Conservation (phyloP, 2,797 vertebrate genomes). For the Neosilurus mollespiculum region DNA sequence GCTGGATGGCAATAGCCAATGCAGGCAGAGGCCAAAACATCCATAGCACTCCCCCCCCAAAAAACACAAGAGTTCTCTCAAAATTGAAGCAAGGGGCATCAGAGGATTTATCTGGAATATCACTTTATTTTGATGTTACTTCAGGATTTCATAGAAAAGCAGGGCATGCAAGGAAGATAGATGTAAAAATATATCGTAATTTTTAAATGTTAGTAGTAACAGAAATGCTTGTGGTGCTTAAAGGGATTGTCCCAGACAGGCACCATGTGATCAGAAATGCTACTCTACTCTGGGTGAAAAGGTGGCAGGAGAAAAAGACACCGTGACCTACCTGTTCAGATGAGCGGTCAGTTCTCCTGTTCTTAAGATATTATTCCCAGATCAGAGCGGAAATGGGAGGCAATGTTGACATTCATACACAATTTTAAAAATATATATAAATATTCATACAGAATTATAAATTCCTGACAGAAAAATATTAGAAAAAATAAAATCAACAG, state of each 20-base stretch:
- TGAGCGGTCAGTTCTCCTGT: slow-evolving; percentile 53
- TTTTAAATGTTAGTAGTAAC: slow-evolving; percentile 4
- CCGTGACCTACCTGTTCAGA: slow-evolving; percentile 75
- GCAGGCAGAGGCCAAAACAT: slow-evolving; percentile 54
- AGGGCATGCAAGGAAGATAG: slow-evolving; percentile 67
- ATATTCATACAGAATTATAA: slow-evolving; percentile 17
- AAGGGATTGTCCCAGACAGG: neutral
- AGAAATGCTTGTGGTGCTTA: slow-evolving; percentile 1
- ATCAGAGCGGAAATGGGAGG: slow-evolving; percentile 59
- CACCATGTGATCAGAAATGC: slow-evolving; percentile 17
- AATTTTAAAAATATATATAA: slow-evolving; percentile 36
- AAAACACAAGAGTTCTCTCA: slow-evolving; percentile 70
- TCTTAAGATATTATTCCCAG: slow-evolving; percentile 58
- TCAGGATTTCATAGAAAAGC: slow-evolving; percentile 47
- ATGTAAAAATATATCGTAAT: neutral
- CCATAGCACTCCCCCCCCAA: slow-evolving; percentile 55
- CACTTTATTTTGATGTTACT: slow-evolving; percentile 75
- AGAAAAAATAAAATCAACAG: slow-evolving; percentile 17
- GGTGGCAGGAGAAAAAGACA: slow-evolving; percentile 52
- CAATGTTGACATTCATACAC: slow-evolving; percentile 53
- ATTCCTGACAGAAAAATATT: slow-evolving; percentile 22
- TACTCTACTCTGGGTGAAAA: slow-evolving; percentile 46
- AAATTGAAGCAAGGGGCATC: slow-evolving; percentile 75
- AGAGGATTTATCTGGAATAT: slow-evolving; percentile 71
- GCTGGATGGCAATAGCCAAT: slow-evolving; percentile 30